These are phyloP conservation scores for Platerodrilus igneus DNA, from an alignment of 2,888 invertebrate species.

Conservation along the genomic window DNA sequence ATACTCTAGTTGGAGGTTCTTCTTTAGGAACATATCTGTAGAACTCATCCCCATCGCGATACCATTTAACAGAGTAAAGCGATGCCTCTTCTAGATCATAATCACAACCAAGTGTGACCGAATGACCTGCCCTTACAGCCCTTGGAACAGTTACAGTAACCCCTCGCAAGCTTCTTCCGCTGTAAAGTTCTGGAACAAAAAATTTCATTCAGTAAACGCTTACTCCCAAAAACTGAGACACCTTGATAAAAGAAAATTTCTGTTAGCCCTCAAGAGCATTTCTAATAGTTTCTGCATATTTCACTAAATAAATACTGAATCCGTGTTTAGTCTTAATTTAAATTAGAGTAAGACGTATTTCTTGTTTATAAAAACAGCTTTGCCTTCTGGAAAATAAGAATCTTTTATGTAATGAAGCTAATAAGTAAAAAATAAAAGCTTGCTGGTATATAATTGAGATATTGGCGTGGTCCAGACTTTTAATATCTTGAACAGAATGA, in stretches of 20 bases:
- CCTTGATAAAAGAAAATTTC: conserved; percentile 19
- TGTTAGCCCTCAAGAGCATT: no score
- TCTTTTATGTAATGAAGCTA: no score
- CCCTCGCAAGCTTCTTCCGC: conserved; percentile 40
- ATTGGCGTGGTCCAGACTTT: no score
- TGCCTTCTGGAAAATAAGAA: no score
- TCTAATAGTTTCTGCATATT: no score
- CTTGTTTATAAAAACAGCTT: no score
- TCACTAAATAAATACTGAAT: no score
- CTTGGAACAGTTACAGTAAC: conserved; percentile 43
- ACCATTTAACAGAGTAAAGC: conserved; percentile 74
- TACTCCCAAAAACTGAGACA: conserved; percentile 9
- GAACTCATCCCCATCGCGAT: conserved; percentile 68
- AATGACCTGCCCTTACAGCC: conserved; percentile 46
- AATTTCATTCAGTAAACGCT: conserved; percentile 12
- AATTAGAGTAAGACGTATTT: no score
- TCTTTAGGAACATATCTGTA: conserved; percentile 71
- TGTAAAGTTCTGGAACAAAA: conserved; percentile 41
- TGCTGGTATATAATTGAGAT: no score
- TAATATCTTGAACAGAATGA: no score
- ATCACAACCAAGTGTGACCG: conserved; percentile 46
- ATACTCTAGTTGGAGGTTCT: conserved; percentile 64
- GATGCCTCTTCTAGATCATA: conserved; percentile 51
- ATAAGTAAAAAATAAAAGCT: no score
- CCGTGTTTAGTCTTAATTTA: no score